Evolutionary conservation across 2,113 vertebrate species (phyloP), one percentile per base, ranked within the genome.

Genomic region (Tricholaema leucomelas): DNA sequence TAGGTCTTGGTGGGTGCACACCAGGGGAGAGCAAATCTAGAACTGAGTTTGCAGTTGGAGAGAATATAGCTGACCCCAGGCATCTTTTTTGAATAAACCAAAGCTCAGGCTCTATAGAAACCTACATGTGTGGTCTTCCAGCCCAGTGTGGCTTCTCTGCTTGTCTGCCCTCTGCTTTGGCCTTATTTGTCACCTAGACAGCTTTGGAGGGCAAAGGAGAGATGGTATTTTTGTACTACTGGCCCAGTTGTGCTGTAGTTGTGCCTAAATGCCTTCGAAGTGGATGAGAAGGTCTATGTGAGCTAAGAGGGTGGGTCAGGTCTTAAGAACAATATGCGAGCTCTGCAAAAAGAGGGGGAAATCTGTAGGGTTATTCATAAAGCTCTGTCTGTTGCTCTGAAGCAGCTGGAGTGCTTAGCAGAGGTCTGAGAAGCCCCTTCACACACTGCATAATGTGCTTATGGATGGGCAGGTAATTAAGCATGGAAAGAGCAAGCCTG

Each of bases 401-500:
- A 85, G 59, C 58, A 67, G 54, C 55, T 69, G 59, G 71, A 80
- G 64, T 61, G 63, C 24, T 82, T 79, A 70, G 75, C 31, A 70
- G 91, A 80, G 72, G 36, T 80, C 76, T 12, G 52, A 85, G 81
- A 63, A 90, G 36, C 40, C 50, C 56, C 72, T 87, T 82, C 70
- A 63, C 70, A 54, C 10, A 1, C 55, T 59, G 31, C 9, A 8
- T 87, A 85, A 77, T 31, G 58, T 87, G 66, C 55, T 78, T 72
- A n/a, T 63, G 88, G 59, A 60, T 87, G 27, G 67, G 46, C 63
- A 90, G 67, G 82, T 89, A 92, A 91, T 93, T 87, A 95, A 88
- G 50, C 60, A 79, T 33, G 59, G 91, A 85, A 78, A 87, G 78
- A 91, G 72, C 76, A 81, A 85, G 52, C 56, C 52, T 90, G 79